phyloP scores from a whole-genome alignment of 2,113 vertebrate species.

The Zapus hudsonius region DNA sequence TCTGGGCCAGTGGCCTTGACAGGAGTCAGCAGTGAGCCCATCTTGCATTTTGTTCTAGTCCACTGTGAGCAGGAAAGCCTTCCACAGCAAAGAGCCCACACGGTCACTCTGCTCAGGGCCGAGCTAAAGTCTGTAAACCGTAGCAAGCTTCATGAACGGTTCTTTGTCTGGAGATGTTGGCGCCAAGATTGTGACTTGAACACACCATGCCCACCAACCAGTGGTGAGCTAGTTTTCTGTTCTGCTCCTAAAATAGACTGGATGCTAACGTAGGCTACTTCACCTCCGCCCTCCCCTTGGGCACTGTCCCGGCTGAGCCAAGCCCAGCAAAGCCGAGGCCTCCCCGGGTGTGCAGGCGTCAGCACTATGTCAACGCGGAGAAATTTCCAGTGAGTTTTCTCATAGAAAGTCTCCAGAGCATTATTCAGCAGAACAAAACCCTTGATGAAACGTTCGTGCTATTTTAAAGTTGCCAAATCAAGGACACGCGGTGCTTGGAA shows the following conservation, averaged over 20 bases:
- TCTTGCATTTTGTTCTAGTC: not conserved
- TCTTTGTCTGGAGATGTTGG: not conserved
- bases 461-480: conserved; percentile 47
- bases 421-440: not conserved
- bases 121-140: not conserved
- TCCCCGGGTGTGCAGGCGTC: not conserved
- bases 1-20: accelerated
- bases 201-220: conserved; percentile 2
- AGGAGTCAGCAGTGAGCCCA: not conserved
- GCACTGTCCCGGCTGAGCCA: accelerated
- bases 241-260: conserved; percentile 51
- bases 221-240: not conserved
- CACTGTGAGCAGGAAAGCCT: not conserved
- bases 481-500: conserved; percentile 33
- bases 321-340: not conserved
- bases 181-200: not conserved
- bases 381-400: not conserved
- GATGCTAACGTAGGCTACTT: not conserved
- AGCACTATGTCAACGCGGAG: not conserved
- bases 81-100: not conserved
- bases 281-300: not conserved
- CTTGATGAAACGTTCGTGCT: conserved; percentile 32
- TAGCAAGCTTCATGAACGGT: not conserved
- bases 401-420: not conserved
- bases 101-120: not conserved